phyloP scores from a whole-genome alignment of 2,888 invertebrate species.

The Pheosia tremula region DNA sequence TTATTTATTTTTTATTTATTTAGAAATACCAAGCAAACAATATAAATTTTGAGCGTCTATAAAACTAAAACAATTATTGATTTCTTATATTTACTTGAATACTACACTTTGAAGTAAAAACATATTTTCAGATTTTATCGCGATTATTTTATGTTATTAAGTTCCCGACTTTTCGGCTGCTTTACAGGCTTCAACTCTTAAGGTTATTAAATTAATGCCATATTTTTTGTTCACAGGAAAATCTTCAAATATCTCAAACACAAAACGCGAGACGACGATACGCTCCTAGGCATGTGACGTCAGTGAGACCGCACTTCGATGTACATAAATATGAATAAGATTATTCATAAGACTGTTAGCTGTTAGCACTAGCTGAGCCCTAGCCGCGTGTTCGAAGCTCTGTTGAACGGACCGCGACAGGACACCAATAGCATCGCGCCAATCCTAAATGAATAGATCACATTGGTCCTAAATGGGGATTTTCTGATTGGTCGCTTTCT shows the following conservation, averaged over 20 bases:
- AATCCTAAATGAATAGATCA: not conserved
- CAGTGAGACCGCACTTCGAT: not conserved
- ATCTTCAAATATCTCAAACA: slow-evolving; percentile 67
- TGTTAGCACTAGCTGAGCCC: not conserved
- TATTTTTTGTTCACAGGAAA: slow-evolving; percentile 56
- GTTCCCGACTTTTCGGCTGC: too few relatives aligned
- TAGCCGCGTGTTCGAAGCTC: not conserved
- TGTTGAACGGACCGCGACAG: not conserved
- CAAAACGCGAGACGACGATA: slow-evolving; percentile 52
- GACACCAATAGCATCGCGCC: not conserved
- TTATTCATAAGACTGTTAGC: not conserved
- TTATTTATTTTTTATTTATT: too few relatives aligned
- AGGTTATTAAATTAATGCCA: too few relatives aligned
- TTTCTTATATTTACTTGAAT: too few relatives aligned
- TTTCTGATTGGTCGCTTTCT: not conserved
- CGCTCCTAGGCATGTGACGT: slow-evolving; percentile 27
- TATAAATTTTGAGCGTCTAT: too few relatives aligned
- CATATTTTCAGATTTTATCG: too few relatives aligned
- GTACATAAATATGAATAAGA: not conserved
- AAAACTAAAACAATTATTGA: too few relatives aligned
- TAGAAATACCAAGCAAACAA: too few relatives aligned
- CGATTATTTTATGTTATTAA: too few relatives aligned
- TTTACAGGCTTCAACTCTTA: too few relatives aligned
- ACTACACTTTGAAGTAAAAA: too few relatives aligned
- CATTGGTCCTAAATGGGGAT: too few relatives aligned